A percentile compares a stretch with the other conserved stretches of the same genome.
Evolutionary conservation across 2,888 invertebrate genomes (phyloP).

Genomic region (Gymnoscelis rufifasciata): DNA sequence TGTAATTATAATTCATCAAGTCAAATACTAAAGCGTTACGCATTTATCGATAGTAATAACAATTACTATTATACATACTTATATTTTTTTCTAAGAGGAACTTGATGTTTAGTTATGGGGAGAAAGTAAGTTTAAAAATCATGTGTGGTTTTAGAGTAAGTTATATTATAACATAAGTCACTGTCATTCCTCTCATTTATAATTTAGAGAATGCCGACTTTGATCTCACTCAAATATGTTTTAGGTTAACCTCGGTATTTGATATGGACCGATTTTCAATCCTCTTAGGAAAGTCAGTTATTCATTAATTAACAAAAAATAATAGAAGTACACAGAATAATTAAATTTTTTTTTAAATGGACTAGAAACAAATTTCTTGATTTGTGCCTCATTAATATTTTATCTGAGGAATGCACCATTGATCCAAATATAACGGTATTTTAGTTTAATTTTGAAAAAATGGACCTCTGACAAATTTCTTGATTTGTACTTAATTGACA

Average conservation of each 20-base stretch:
- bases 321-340: neutral
- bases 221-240: slow-evolving; percentile 16
- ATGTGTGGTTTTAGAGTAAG: neutral
- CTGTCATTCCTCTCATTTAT: slow-evolving; percentile 9
- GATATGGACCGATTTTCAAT: too few relatives aligned
- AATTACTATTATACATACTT: too few relatives aligned
- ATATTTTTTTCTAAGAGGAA: too few relatives aligned
- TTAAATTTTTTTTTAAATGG: neutral
- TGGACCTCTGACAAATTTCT: too few relatives aligned
- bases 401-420: neutral
- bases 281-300: too few relatives aligned
- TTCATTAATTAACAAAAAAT: neutral
- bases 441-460: neutral
- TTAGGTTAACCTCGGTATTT: too few relatives aligned
- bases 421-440: neutral
- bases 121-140: neutral
- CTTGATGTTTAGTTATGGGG: too few relatives aligned
- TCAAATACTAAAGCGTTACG: neutral
- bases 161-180: neutral
- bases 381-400: neutral
- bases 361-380: too few relatives aligned
- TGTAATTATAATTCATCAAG: neutral
- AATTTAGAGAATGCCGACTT: slow-evolving; percentile 9
- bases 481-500: neutral
- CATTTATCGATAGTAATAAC: neutral